phyloP scores from a whole-genome alignment of 53 echinoderm and acorn worm genomes.

The Echinarachnius parma region DNA sequence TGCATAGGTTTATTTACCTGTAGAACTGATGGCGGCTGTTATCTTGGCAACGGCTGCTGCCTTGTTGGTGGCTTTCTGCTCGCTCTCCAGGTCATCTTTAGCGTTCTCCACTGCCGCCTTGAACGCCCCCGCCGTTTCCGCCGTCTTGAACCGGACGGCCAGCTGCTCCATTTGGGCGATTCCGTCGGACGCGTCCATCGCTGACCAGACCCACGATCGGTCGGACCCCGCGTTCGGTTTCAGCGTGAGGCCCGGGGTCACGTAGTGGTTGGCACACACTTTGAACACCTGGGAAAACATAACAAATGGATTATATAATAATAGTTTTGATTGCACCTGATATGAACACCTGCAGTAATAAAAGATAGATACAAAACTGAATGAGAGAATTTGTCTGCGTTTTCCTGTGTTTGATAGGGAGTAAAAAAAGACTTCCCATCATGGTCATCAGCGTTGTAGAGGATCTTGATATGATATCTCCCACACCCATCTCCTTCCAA shows the following conservation, averaged over 20 bases:
- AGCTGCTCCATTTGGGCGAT: constrained; percentile 72
- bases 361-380: too few relatives aligned
- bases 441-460: constrained; percentile 51
- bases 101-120: constrained; percentile 69
- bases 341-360: too few relatives aligned
- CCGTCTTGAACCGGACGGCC: constrained; percentile 73
- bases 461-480: constrained; percentile 86
- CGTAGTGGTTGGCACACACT: constrained; percentile 93
- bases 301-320: too few relatives aligned
- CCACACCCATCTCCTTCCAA: constrained; percentile 97
- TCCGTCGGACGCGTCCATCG: constrained; percentile 83
- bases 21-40: too few relatives aligned
- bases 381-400: too few relatives aligned
- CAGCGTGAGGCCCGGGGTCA: constrained; percentile 65
- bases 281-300: constrained; percentile 75
- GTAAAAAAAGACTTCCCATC: too few relatives aligned
- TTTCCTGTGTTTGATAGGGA: too few relatives aligned
- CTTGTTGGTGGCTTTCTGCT: too few relatives aligned
- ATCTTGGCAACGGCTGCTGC: too few relatives aligned
- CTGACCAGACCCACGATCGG: constrained; percentile 84
- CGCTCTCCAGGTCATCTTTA: constrained; percentile 49
- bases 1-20: too few relatives aligned
- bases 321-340: too few relatives aligned
- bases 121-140: constrained; percentile 66
- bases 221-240: constrained; percentile 63